Base-by-base conservation (phyloP, 2,797 vertebrate genomes). In the Cottoperca gobio region DNA sequence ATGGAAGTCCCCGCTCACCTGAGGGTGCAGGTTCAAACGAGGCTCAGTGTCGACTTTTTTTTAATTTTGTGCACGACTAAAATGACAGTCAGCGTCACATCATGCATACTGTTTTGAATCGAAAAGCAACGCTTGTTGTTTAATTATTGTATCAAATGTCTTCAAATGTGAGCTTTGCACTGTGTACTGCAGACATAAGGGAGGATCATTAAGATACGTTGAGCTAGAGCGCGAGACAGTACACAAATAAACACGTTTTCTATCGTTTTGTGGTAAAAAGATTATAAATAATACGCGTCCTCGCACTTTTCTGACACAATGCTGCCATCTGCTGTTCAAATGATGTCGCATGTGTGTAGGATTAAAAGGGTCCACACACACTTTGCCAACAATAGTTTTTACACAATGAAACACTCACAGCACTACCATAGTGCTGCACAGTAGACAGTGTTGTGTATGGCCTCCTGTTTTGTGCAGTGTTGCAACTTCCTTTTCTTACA, bases 291-390 rank as follows among this genome's bases (percentile, higher is more conserved):
- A 19, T 0, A 33, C 12, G 5, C 28, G 16, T 57, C n/a, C 0
- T 9, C 26, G n/a, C 26, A 1, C 21, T 14, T 45, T 13, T n/a
- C 2, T 70, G 43, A 45, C 50, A 19, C 60, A 57, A 62, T 85
- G 76, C 67, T 84, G 81, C 81, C 90, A 71, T 64, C 91, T 89
- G 2, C 35, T 78, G 93, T 50, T 81, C 12, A 42, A 21, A 50
- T 0, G 0, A 23, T 39, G 16, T 3, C 83, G 1, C 6, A 1
- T 0, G 8, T 11, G 63, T 24, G 1, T 4, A 55, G 35, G 17
- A 17, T 12, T 4, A 14, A 7, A 3, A 11, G 10, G 4, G 6
- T 40, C n/a, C n/a, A n/a, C n/a, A n/a, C n/a, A 28, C 2, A 33
- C 31, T 16, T 5, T 24, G 31, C 31, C 31, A 33, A 33, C 31